phyloP scores from a whole-genome alignment of 2,888 invertebrate species.

The Agonum fuliginosum region DNA sequence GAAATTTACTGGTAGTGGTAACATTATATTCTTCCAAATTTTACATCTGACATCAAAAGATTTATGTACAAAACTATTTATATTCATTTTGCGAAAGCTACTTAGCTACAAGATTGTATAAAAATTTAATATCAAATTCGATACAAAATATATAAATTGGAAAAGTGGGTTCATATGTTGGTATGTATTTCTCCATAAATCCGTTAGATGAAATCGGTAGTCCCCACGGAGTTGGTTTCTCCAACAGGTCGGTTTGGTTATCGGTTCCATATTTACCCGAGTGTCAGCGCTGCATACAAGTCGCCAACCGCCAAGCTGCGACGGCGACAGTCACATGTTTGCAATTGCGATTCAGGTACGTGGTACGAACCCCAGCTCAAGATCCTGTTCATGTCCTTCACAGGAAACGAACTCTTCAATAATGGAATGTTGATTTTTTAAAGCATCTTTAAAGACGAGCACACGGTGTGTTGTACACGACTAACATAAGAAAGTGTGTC shows the following conservation, averaged over 20 bases:
- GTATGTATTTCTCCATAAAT: slow-evolving; percentile 12
- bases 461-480: slow-evolving; percentile 29
- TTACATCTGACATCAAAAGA: too few species aligned
- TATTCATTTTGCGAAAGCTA: too few species aligned
- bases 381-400: not conserved
- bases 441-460: slow-evolving; percentile 39
- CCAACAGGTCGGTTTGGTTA: slow-evolving; percentile 23
- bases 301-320: not conserved
- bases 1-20: too few species aligned
- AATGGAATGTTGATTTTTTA: slow-evolving; percentile 50
- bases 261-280: slow-evolving; percentile 21
- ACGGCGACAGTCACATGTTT: not conserved
- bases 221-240: not conserved
- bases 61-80: too few species aligned
- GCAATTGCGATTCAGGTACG: slow-evolving; percentile 9
- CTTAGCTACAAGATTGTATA: too few species aligned
- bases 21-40: too few species aligned
- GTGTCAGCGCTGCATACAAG: slow-evolving; percentile 8
- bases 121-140: not conserved
- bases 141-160: slow-evolving; percentile 17
- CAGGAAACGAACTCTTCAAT: slow-evolving; percentile 35
- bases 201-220: slow-evolving; percentile 26
- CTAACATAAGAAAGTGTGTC: slow-evolving; percentile 25
- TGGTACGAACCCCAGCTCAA: too few species aligned
- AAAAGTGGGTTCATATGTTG: not conserved